These are phyloP conservation scores for Mesorhabditis belari DNA, from an alignment of 2,888 invertebrate species.

Conservation along the genomic window DNA sequence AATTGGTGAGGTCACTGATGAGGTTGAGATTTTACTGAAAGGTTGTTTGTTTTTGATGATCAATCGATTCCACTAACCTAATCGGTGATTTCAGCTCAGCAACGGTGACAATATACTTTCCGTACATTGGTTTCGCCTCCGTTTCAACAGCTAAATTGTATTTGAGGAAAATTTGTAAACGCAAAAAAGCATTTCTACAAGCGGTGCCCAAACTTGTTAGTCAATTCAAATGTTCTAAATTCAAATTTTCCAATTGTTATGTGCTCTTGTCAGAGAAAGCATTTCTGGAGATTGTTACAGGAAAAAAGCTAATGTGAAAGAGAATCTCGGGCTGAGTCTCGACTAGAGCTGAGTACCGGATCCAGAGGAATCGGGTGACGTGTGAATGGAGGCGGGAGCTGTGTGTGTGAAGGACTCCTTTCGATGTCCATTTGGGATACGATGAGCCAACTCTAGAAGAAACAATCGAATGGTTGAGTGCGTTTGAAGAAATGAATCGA, in stretches of 20 bases:
- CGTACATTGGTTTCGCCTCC: slow-evolving; percentile 3
- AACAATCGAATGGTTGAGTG: neutral
- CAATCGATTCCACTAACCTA: neutral
- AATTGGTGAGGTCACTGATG: too few species aligned
- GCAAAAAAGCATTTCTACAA: too few species aligned
- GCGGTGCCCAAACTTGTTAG: too few species aligned
- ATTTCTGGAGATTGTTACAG: neutral
- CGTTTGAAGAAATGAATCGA: neutral
- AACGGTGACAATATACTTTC: slow-evolving; percentile 28
- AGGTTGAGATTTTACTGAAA: neutral
- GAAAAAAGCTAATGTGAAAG: neutral
- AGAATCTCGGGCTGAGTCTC: neutral
- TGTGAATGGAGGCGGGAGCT: slow-evolving; percentile 10
- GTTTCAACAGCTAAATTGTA: slow-evolving; percentile 23
- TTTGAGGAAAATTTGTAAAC: too few species aligned
- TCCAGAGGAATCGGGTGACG: slow-evolving; percentile 3
- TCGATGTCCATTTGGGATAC: neutral
- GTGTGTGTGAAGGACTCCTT: slow-evolving; percentile 5
- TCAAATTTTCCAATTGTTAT: too few species aligned
- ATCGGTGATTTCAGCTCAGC: slow-evolving; percentile 20
- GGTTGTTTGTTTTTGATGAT: neutral
- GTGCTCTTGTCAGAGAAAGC: too few species aligned
- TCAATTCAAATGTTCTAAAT: too few species aligned
- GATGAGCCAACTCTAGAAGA: neutral
- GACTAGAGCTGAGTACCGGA: neutral